These are phyloP conservation scores for Sturnira hondurensis DNA, from an alignment of 2,113 vertebrate species.

Conservation along the genomic window DNA sequence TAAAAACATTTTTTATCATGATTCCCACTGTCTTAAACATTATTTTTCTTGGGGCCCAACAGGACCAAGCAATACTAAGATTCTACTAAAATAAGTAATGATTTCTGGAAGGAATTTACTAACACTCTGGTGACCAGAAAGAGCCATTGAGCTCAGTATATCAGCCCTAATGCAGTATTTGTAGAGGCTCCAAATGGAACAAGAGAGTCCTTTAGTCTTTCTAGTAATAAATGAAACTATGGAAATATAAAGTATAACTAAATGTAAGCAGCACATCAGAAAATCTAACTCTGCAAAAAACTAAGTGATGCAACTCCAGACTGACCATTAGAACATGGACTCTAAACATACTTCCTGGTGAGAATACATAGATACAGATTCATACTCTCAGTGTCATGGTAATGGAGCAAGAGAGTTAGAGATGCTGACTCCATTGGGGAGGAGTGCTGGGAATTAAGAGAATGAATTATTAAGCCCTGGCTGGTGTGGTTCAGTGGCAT, in stretches of 20 bases:
- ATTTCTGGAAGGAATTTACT: not conserved
- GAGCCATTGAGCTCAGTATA: not conserved
- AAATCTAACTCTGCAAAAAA: not conserved
- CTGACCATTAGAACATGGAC: not conserved
- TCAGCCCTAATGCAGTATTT: not conserved
- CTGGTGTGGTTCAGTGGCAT: too few relatives aligned
- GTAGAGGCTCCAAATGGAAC: not conserved
- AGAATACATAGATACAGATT: not conserved
- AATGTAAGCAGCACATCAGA: not conserved
- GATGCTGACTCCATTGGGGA: not conserved
- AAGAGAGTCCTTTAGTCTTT: not conserved
- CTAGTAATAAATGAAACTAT: not conserved
- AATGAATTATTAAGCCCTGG: not conserved
- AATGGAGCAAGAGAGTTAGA: not conserved
- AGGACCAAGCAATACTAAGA: not conserved
- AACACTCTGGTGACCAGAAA: not conserved
- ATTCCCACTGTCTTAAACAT: not conserved
- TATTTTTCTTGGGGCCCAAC: constrained; percentile 2
- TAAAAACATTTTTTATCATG: not conserved
- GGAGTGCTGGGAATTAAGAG: not conserved
- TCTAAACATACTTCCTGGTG: not conserved
- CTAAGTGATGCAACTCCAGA: not conserved
- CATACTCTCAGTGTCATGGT: not conserved
- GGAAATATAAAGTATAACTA: not conserved
- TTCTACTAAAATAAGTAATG: not conserved